Percentiles rank a stretch among this genome's conserved stretches.
Evolutionary conservation across 1,140 invertebrate species (phyloP).

Genomic region (Brachionus rotundiformis): DNA sequence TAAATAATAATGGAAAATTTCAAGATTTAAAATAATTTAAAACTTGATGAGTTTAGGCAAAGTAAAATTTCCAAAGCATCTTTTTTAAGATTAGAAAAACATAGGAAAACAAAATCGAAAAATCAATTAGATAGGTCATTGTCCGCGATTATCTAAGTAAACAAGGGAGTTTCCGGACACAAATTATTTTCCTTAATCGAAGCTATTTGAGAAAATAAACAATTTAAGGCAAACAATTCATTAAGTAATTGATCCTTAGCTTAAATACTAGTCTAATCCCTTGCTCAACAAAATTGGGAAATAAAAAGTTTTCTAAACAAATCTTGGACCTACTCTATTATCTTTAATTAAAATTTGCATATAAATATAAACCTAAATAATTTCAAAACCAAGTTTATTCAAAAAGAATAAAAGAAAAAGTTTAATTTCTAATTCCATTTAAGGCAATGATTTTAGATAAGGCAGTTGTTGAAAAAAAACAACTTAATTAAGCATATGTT

Average conservation of each 20-base stretch:
- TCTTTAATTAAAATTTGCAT: neutral
- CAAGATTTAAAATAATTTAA: no score
- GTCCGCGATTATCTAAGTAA: neutral
- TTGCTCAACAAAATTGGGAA: constrained; percentile 13
- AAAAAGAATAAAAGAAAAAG: neutral
- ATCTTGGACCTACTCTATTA: neutral
- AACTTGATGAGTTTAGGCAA: neutral
- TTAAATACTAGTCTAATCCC: neutral
- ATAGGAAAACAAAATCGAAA: neutral
- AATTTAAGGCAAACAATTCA: constrained; percentile 15
- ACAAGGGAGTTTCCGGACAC: constrained; percentile 2
- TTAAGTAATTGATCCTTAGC: constrained; percentile 18
- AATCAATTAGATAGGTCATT: neutral
- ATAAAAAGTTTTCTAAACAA: constrained; percentile 11
- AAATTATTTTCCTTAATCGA: constrained; percentile 1
- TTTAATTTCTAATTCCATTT: neutral
- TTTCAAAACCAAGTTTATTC: neutral
- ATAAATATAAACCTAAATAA: neutral
- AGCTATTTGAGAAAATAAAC: neutral
- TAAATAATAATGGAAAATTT: no score
- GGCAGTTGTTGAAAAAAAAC: neutral
- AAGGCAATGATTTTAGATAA: neutral
- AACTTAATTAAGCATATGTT: neutral
- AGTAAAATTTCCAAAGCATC: neutral
- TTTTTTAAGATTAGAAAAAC: neutral